Evolutionary conservation across 1,140 invertebrate genomes (phyloP), one percentile per base, ranked within the genome.

Genomic region (Anoplophora glabripennis): DNA sequence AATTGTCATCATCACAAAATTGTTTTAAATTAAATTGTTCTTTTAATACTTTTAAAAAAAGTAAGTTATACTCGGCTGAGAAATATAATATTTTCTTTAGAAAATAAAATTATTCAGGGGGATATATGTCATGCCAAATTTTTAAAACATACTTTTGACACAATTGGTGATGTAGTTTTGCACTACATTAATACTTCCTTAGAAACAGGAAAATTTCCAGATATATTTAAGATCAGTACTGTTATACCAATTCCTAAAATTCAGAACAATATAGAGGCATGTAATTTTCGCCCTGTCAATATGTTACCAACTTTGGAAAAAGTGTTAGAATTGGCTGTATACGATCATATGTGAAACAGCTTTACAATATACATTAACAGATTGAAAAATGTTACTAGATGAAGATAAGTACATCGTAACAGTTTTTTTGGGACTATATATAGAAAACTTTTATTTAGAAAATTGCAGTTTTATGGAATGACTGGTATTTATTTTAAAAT

Each of bases 231-330:
- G 28, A 21, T 46, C 15, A 46, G 45, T 37, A 37, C 7, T 18
- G 45, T 46, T 21, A 46, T 21, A 18, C 45, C 45, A 1, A 47
- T 15, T 17, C 3, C 45, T 0, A 21, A 34, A 47, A 47, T 47
- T 28, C 18, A 33, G 9, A 44, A 14, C n/a, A 44, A 9, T 11
- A 44, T 7, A 8, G 3, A 47, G 18, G 15, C 45, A 47, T 28
- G 45, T 47, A 47, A 47, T 47, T 47, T 47, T 47, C 45, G 45
- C 12, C 21, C 21, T 28, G 33, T 47, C 12, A 47, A 47, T n/a
- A 47, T 17, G 18, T n/a, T n/a, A n/a, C n/a, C n/a, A n/a, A n/a
- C n/a, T n/a, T n/a, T n/a, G n/a, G n/a, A n/a, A n/a, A n/a, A n/a
- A n/a, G n/a, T n/a, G n/a, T n/a, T n/a, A n/a, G n/a, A n/a, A n/a